Evolutionary conservation across 2,113 vertebrate species (phyloP), one percentile per base, ranked within the genome.

Genomic region (Motacilla alba): DNA sequence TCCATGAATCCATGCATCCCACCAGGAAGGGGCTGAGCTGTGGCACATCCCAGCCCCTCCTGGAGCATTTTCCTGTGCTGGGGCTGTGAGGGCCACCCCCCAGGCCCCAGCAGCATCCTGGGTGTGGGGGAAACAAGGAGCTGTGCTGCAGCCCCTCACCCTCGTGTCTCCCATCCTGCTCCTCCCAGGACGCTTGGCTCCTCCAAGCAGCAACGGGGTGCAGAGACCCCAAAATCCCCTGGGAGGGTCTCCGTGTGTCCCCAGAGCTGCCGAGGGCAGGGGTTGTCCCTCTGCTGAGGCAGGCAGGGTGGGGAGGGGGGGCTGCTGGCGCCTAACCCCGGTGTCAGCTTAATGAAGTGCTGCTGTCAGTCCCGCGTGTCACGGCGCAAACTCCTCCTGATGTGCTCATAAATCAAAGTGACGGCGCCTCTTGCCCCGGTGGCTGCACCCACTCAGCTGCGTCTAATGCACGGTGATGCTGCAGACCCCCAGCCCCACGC

Each of bases 371-470:
- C 98, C 95, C 95, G 96, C 97, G 97, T 98, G 98, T 98, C 98
- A 98, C 98, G 97, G 97, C 96, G 95, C 98, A 98, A 98, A 98
- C 98, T 98, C 98, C 98, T 98, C 98, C 98, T 99, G 99, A 99
- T 99, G 98, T 98, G 98, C 99, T 99, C 99, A 99, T 99, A 98
- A 98, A 99, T 99, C 99, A 99, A 98, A 97, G 98, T 99, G 99
- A 99, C 98, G 98, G 97, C 63, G 93, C 98, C 98, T 98, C 98
- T 96, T 99, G 98, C 98, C 98, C 98, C 97, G 95, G 95, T 98
- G 98, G 98, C 98, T 99, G 99, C 98, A 98, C 98, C 98, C 98
- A 97, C 97, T 99, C 98, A 98, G 97, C 98, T 99, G 98, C 97
- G 78, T 97, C 98, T 98, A 98, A 99, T 99, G 99, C 98, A 98